phyloP scores from a whole-genome alignment of 2,113 vertebrate genomes.

The Uropsilus gracilis region DNA sequence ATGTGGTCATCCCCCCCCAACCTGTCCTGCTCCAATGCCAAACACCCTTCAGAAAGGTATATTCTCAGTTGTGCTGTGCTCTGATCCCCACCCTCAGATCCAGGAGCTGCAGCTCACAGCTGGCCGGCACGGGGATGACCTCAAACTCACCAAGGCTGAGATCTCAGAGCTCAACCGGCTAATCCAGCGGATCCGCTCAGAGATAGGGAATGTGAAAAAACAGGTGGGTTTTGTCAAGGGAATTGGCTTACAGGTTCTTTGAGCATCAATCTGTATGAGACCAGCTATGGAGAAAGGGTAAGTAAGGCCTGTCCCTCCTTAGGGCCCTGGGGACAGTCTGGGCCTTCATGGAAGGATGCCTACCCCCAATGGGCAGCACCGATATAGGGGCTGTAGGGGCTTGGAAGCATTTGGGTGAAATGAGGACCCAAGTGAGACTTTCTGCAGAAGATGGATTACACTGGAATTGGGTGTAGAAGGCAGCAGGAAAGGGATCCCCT shows the following conservation, averaged over 20 bases:
- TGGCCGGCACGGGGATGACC: slow-evolving; percentile 88
- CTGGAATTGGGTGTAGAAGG: not conserved
- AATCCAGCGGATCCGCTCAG: slow-evolving; percentile 88
- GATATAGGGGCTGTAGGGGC: not conserved
- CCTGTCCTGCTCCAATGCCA: rapidly evolving
- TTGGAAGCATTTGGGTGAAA: not conserved
- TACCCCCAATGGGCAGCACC: not conserved
- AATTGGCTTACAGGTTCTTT: not conserved
- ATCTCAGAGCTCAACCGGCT: slow-evolving; percentile 89
- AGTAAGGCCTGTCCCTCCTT: not conserved
- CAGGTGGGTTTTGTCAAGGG: slow-evolving; percentile 83
- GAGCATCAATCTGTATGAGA: too few species aligned
- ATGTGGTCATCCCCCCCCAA: rapidly evolving
- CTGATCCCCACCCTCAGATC: slow-evolving; percentile 80
- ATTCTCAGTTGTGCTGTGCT: not conserved
- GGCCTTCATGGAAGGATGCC: not conserved
- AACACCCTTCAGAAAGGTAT: not conserved
- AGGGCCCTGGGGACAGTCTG: not conserved
- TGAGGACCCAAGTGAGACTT: not conserved
- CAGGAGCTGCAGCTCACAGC: slow-evolving; percentile 88
- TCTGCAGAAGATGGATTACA: not conserved
- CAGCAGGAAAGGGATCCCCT: not conserved
- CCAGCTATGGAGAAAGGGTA: not conserved
- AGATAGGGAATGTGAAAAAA: slow-evolving; percentile 89
- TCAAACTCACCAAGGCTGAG: slow-evolving; percentile 88